Evolutionary conservation across 2,113 vertebrate species (phyloP).

Genomic region (Sylvia atricapilla): DNA sequence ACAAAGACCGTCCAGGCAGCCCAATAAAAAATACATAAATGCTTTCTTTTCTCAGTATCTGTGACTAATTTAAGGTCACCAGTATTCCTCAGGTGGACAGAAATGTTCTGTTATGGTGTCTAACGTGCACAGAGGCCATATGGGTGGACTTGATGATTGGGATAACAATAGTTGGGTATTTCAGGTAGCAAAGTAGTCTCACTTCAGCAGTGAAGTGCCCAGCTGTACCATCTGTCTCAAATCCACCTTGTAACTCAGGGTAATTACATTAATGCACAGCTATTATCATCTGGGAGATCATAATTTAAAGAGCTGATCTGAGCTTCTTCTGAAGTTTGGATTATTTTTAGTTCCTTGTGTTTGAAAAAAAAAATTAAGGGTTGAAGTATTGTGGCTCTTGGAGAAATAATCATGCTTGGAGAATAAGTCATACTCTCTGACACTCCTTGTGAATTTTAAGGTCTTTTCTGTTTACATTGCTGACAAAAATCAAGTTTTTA

Average conservation of each 20-base stretch:
- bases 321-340: not conserved
- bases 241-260: not conserved
- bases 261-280: not conserved
- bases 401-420: not conserved
- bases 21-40: not conserved
- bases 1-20: not conserved
- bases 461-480: not conserved
- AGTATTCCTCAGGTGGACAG: not conserved
- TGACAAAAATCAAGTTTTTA: not conserved
- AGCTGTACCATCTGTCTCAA: not conserved
- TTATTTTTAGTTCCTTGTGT: not conserved
- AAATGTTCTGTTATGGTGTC: fast-evolving
- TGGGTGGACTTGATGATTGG: not conserved
- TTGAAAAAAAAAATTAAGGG: not conserved
- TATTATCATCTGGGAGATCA: not conserved
- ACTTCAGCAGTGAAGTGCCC: not conserved
- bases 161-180: not conserved
- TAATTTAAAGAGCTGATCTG: not conserved
- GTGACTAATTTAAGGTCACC: not conserved
- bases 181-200: not conserved
- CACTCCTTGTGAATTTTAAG: not conserved
- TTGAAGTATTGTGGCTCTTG: not conserved
- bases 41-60: not conserved
- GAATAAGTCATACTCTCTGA: not conserved
- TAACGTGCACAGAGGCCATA: not conserved